A percentile compares a stretch with the other conserved stretches of the same genome.
Conservation (phyloP, 2,113 vertebrate species). For the Tor tambroides region DNA sequence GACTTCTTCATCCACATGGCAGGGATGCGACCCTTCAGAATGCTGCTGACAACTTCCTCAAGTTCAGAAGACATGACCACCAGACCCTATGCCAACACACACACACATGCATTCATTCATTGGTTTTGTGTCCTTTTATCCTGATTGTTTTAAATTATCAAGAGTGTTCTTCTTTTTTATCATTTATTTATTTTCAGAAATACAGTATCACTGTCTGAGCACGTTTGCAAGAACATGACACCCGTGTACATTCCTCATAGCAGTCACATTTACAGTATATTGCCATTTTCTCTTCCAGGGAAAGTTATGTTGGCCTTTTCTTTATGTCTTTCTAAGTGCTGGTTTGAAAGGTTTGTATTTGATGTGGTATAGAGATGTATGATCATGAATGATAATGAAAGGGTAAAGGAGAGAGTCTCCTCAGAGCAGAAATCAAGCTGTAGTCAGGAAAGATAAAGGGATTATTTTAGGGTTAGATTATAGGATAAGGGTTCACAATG, state of each 20-base stretch:
- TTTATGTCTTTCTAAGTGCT: background rate
- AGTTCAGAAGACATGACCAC: constrained; percentile 87
- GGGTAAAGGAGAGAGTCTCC: background rate
- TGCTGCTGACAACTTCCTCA: constrained; percentile 86
- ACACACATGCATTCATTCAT: background rate
- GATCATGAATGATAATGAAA: constrained; percentile 32
- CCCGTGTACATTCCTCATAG: background rate
- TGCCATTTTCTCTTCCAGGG: background rate
- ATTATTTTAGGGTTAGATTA: constrained; percentile 57
- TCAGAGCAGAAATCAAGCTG: constrained; percentile 23
- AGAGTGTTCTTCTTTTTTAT: background rate
- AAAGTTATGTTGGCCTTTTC: background rate
- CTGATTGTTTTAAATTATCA: background rate
- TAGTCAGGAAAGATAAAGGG: constrained; percentile 41
- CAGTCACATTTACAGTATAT: background rate
- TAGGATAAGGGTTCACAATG: constrained; percentile 46
- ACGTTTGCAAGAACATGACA: background rate
- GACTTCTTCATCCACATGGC: constrained; percentile 88
- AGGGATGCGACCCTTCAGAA: constrained; percentile 84
- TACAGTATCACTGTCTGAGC: too few species aligned
- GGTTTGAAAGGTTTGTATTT: background rate
- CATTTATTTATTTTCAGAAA: too few species aligned
- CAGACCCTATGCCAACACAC: constrained; percentile 73
- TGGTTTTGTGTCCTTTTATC: background rate
- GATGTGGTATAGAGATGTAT: constrained; percentile 4